phyloP scores from a whole-genome alignment of 2,113 vertebrate genomes.

The Forbesichthys papilliferus region DNA sequence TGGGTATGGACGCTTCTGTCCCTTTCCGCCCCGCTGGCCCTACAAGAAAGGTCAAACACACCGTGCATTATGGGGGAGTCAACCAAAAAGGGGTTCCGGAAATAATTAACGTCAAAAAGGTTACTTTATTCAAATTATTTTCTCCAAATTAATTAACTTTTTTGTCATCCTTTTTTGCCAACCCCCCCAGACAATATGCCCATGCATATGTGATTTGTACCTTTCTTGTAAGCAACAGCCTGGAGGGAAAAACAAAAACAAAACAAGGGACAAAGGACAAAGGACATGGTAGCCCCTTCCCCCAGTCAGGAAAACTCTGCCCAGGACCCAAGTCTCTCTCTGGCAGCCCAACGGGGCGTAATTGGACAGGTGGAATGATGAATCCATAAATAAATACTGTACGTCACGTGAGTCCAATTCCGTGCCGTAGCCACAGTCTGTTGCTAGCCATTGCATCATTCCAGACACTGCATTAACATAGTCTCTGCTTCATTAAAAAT shows the following conservation, averaged over 20 bases:
- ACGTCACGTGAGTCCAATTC: constrained; percentile 54
- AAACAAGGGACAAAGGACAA: constrained; percentile 41
- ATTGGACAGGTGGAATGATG: constrained; percentile 46
- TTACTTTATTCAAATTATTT: constrained; percentile 61
- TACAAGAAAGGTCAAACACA: constrained; percentile 99
- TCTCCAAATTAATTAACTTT: constrained; percentile 70
- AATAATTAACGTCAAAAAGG: constrained; percentile 46
- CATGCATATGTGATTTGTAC: constrained; percentile 99
- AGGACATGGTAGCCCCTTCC: constrained; percentile 51
- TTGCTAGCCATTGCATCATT: constrained; percentile 39
- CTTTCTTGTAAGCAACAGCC: constrained; percentile 99
- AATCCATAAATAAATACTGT: constrained; percentile 51
- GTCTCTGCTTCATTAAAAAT: constrained; percentile 53
- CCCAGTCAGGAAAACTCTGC: constrained; percentile 57
- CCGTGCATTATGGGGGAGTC: constrained; percentile 99
- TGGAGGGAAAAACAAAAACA: constrained; percentile 76
- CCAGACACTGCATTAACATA: constrained; percentile 38
- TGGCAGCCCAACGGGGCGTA: constrained; percentile 42
- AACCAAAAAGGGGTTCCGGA: constrained; percentile 82
- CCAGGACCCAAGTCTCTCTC: constrained; percentile 41
- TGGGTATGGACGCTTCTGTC: constrained; percentile 89
- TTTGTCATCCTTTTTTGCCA: constrained; percentile 80
- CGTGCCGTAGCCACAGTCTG: constrained; percentile 20
- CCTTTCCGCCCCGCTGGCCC: constrained; percentile 98
- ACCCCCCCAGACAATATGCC: constrained; percentile 91